Percentiles rank a stretch among this genome's conserved stretches.
phyloP scores from a whole-genome alignment of 1,140 invertebrate species.

The Coelopa frigida region DNA sequence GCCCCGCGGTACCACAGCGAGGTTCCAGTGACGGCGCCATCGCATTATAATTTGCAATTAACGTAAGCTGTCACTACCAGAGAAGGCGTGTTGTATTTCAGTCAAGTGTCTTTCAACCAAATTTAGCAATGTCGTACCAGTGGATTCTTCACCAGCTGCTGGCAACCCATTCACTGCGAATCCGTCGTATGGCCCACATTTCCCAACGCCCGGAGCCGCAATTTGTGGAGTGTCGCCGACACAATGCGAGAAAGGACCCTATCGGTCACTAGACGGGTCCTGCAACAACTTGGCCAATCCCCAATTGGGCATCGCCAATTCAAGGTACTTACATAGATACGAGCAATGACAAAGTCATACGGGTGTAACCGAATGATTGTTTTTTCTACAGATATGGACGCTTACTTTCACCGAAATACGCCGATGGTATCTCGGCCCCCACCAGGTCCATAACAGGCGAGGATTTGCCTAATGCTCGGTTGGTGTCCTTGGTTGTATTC shows the following conservation, averaged over 20 bases:
- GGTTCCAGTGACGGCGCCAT: too few species aligned
- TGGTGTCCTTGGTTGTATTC: constrained; percentile 63
- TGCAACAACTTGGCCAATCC: constrained; percentile 77
- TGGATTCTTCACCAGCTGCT: constrained; percentile 21
- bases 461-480: constrained; percentile 61
- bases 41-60: too few species aligned
- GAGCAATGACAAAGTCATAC: not conserved
- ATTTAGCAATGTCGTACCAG: constrained; percentile 27
- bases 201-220: constrained; percentile 25
- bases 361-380: not conserved
- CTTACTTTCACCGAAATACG: constrained; percentile 72
- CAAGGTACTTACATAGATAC: constrained; percentile 44
- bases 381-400: constrained; percentile 54
- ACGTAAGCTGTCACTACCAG: too few species aligned
- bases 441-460: constrained; percentile 53
- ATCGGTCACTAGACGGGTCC: constrained; percentile 72
- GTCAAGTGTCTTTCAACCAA: not conserved
- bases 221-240: constrained; percentile 44
- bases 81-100: too few species aligned
- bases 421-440: constrained; percentile 64
- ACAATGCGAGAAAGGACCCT: constrained; percentile 50
- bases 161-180: constrained; percentile 23
- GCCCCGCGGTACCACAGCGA: constrained; percentile 1
- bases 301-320: constrained; percentile 64
- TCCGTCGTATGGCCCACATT: constrained; percentile 23